phyloP scores from a whole-genome alignment of 2,113 vertebrate genomes.

The Paramisgurnus dabryanus region DNA sequence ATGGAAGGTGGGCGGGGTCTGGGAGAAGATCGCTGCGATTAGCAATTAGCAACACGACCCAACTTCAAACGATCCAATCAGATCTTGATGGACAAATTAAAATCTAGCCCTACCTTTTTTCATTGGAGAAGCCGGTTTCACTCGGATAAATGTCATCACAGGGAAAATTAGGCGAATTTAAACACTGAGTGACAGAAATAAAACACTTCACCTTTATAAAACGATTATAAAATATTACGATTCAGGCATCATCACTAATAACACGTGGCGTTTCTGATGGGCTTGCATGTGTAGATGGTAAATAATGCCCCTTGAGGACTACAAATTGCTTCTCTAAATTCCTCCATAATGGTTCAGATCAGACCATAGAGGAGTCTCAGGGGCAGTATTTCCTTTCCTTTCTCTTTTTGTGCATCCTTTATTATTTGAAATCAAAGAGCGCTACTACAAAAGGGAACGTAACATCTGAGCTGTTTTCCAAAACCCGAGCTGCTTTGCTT shows the following conservation, averaged over 20 bases:
- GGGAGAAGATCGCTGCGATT: too few relatives aligned
- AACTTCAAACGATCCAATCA: too few relatives aligned
- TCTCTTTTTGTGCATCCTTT: background rate
- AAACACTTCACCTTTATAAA: background rate
- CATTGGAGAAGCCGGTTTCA: too few relatives aligned
- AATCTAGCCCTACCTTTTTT: too few relatives aligned
- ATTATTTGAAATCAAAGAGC: background rate
- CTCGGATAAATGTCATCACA: too few relatives aligned
- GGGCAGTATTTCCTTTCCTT: conserved; percentile 17
- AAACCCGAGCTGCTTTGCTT: background rate
- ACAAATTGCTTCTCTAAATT: background rate
- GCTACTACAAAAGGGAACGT: background rate
- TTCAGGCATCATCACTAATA: background rate
- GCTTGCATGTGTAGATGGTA: conserved; percentile 27
- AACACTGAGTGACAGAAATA: background rate
- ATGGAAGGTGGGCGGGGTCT: too few relatives aligned
- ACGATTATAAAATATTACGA: background rate
- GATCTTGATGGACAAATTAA: too few relatives aligned
- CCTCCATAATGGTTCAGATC: background rate
- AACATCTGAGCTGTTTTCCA: background rate
- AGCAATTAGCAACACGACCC: too few relatives aligned
- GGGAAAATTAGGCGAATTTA: too few relatives aligned
- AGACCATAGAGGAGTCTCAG: background rate
- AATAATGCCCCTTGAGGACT: conserved; percentile 3
- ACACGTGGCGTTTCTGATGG: background rate